Base-by-base conservation (phyloP, 92 coral and sea anemone species). In the Galaxea fascicularis region DNA sequence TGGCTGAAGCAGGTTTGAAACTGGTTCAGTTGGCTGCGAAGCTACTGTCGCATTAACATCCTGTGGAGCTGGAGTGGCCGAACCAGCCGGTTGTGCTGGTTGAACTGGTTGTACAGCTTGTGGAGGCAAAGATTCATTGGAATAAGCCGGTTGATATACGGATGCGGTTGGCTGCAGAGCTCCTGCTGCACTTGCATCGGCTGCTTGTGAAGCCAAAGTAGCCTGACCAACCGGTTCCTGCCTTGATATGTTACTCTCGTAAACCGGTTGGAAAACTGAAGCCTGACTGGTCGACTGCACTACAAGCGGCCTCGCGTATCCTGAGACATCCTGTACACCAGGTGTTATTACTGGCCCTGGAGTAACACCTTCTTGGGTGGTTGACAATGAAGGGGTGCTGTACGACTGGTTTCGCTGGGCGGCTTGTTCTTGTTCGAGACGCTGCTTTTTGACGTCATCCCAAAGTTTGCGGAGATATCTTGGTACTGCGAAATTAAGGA, bases 281-380 rank as follows among this genome's bases (percentile, higher is more conserved):
- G 49, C 71, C n/a, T 64, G 70, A 60, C 71, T 30, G 14, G 28
- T 52, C 15, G 71, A 35, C 21, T 17, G 28, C 17, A 11, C 56
- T 20, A 25, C 82, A 25, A 22, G 77, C 20, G 44, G 44, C 57
- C 59, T 67, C 26, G 26, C 70, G 28, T 69, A 69, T 1, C 77
- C 35, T 4, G 11, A 24, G 54, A 17, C 57, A 57, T 77, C 25
- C 78, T 70, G 86, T 30, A 70, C 78, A 82, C 78, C 78, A 0
- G 70, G 84, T 49, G 84, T 79, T 20, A 65, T 35, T n/a, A n/a
- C n/a, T 57, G 85, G 78, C 77, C 69, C 22, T 39, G 70, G 56
- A n/a, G 78, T 69, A 5, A 56, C 60, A 22, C 58, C 78, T 47
- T 68, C 64, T 24, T 67, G n/a, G 41, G 35, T 64, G 56, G 57